These are phyloP conservation scores for Benitochromis conjunctus DNA, from an alignment of 2,113 vertebrate genomes.

Conservation along the genomic window DNA sequence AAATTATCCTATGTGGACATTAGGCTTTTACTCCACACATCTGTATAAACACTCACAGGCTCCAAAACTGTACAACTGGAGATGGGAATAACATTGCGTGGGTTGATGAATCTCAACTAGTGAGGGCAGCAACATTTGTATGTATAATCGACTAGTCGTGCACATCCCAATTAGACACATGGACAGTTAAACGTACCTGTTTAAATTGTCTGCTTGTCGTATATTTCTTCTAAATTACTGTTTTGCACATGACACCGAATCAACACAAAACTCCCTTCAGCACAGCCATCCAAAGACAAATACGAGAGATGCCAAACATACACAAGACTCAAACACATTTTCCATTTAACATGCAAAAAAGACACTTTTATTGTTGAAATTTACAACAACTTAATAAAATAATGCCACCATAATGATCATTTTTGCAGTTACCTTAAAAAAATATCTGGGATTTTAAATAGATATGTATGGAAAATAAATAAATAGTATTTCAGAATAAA, in stretches of 20 bases:
- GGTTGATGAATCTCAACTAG: too few species aligned
- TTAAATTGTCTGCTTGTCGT: not conserved
- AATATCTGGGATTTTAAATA: not conserved
- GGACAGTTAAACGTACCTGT: not conserved
- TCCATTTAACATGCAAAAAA: not conserved
- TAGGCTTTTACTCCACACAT: not conserved
- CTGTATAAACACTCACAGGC: accelerated
- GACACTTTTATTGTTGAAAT: not conserved
- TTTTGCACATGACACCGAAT: not conserved
- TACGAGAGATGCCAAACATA: not conserved
- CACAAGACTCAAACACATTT: not conserved
- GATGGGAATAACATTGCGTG: too few species aligned
- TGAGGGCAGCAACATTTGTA: too few species aligned
- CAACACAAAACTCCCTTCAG: accelerated
- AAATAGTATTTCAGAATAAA: not conserved
- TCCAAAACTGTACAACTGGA: not conserved
- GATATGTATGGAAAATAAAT: not conserved
- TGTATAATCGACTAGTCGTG: too few species aligned
- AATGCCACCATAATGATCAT: not conserved
- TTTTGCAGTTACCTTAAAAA: not conserved
- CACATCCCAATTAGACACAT: not conserved
- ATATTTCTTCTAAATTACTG: not conserved
- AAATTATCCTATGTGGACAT: not conserved
- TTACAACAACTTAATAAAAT: not conserved
- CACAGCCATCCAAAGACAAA: not conserved